Conservation (phyloP, 1,140 invertebrate genomes). For the Phthorimaea operculella region DNA sequence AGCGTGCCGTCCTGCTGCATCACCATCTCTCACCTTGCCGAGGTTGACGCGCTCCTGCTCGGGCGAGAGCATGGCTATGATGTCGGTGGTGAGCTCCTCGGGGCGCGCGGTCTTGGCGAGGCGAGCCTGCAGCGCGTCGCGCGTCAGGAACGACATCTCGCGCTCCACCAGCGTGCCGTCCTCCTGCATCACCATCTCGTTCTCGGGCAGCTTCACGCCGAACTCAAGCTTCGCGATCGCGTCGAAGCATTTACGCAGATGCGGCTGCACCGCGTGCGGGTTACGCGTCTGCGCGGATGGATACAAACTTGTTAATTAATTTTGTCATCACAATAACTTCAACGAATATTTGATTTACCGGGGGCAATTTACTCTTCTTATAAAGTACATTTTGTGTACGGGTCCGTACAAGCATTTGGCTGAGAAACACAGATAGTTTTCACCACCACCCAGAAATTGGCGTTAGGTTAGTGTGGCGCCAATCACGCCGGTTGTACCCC, state of each 20-base stretch:
- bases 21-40: conserved; percentile 69
- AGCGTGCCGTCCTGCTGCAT: conserved; percentile 42
- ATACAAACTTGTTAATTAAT: too few species aligned
- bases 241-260: conserved; percentile 91
- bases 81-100: conserved; percentile 77
- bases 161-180: conserved; percentile 46
- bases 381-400: too few species aligned
- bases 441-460: too few species aligned
- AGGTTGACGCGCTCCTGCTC: conserved; percentile 83
- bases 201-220: conserved; percentile 67
- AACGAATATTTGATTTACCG: too few species aligned
- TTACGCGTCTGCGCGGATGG: conserved; percentile 74
- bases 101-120: conserved; percentile 47
- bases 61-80: conserved; percentile 87
- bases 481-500: too few species aligned
- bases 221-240: conserved; percentile 85
- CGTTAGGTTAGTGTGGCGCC: too few species aligned
- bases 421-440: too few species aligned
- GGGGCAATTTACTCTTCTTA: too few species aligned
- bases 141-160: conserved; percentile 51
- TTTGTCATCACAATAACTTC: too few species aligned
- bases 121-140: conserved; percentile 48
- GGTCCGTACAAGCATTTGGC: too few species aligned
- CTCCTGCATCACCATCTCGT: conserved; percentile 59
- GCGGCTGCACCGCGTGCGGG: conserved; percentile 87